Evolutionary conservation across 2,888 invertebrate genomes (phyloP).

Genomic region (Eupithecia insigniata): DNA sequence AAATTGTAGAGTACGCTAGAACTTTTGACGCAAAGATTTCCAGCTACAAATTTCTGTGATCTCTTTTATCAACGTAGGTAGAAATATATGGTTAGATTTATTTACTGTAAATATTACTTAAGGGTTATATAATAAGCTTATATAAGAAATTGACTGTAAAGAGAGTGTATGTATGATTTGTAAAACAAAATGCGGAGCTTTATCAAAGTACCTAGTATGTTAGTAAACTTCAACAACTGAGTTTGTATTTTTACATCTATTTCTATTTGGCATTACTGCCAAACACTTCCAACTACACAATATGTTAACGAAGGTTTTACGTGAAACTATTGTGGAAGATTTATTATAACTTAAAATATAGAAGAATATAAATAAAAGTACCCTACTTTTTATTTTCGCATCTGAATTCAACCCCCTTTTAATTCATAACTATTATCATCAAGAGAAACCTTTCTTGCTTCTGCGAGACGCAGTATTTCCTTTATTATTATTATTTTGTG

Average conservation of each 20-base stretch:
- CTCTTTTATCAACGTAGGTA: constrained; percentile 83
- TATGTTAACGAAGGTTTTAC: constrained; percentile 64
- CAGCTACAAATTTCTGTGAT: constrained; percentile 86
- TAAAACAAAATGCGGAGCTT: constrained; percentile 84
- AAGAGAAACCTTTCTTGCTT: background rate
- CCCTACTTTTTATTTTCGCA: constrained; percentile 44
- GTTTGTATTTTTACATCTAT: constrained; percentile 84
- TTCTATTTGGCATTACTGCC: constrained; percentile 72
- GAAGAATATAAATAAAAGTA: constrained; percentile 67
- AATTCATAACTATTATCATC: background rate
- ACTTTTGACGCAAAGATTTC: constrained; percentile 81
- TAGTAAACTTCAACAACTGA: constrained; percentile 74
- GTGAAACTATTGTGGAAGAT: constrained; percentile 75
- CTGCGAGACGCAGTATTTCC: background rate
- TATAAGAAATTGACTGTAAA: constrained; percentile 78
- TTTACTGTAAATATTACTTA: constrained; percentile 76
- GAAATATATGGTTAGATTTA: constrained; percentile 76
- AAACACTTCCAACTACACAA: constrained; percentile 77
- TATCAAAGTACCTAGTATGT: constrained; percentile 83
- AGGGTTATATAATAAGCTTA: constrained; percentile 55
- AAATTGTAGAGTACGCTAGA: constrained; percentile 71
- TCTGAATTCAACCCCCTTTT: background rate
- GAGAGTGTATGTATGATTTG: constrained; percentile 83
- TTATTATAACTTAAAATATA: constrained; percentile 80
- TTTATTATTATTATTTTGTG: no score